Evolutionary conservation across 1,140 invertebrate genomes (phyloP), one percentile per base, ranked within the genome.

Genomic region (Heliconius hermathena): DNA sequence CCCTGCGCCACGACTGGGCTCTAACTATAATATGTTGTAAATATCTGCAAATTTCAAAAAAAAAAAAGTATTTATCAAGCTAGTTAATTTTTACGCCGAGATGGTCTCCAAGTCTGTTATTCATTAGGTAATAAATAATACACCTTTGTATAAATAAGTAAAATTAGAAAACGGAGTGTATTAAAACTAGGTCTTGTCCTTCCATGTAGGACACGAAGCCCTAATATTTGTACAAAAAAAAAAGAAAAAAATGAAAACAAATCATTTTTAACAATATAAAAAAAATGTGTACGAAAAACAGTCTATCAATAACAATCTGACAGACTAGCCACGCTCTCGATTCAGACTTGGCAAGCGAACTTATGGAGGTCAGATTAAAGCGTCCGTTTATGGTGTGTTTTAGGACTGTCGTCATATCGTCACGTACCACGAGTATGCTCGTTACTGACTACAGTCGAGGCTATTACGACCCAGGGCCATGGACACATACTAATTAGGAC

Each of bases 401-500:
- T 77, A 77, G 74, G 54, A 71, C 72, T 57, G 52, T 46, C 71
- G 79, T 70, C 79, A 77, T 70, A 80, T 46, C 73, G 79, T 80
- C 82, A 83, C 82, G 82, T 82, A 82, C 76, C 49, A 46, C 41
- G 13, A 46, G 41, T 46, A 76, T 74, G 41, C 33, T 74, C 54
- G 79, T 77, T 81, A 76, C 82, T 76, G 81, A 71, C 78, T 73
- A 74, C 60, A 75, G 74, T 49, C 83, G 82, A 82, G 85, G 81
- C 78, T 76, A 74, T 82, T 74, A 66, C 79, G 60, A 73, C 74
- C 74, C 80, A 83, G 77, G 81, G 84, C 85, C 85, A 85, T 74
- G 84, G 83, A 76, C 82, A 85, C 82, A 85, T 86, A 87, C 87
- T 87, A 90, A 90, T 89, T 89, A 87, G 89, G 86, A 90, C 83